A percentile compares a stretch with the other conserved stretches of the same genome.
Evolutionary conservation across 2,888 invertebrate genomes (phyloP).

Genomic region (Erebia palarica): DNA sequence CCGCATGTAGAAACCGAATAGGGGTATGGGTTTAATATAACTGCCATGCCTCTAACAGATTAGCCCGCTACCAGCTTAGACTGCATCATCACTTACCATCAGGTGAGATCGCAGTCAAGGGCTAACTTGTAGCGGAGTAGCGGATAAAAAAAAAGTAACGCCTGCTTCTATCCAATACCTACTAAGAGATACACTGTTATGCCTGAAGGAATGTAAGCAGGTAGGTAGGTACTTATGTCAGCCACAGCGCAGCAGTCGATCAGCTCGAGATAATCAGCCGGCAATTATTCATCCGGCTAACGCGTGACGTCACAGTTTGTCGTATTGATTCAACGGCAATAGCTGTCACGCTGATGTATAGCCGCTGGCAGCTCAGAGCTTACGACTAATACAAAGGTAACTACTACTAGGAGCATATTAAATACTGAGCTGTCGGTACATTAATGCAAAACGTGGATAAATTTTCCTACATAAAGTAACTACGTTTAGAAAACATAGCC

Average conservation of each 20-base stretch:
- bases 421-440: not conserved
- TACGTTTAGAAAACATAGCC: too few relatives aligned
- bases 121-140: too few relatives aligned
- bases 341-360: conserved; percentile 39
- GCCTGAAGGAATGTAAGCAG: not conserved
- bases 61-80: too few relatives aligned
- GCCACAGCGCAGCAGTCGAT: conserved; percentile 13
- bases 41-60: too few relatives aligned
- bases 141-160: too few relatives aligned
- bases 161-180: too few relatives aligned
- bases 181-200: not conserved
- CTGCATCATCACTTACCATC: too few relatives aligned
- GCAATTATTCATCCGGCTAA: conserved; percentile 32
- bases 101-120: too few relatives aligned
- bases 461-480: not conserved
- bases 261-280: conserved; percentile 28
- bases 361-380: not conserved
- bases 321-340: conserved; percentile 38
- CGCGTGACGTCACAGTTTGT: conserved; percentile 33
- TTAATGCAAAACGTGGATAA: conserved; percentile 1
- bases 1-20: too few relatives aligned
- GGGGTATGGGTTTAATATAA: too few relatives aligned
- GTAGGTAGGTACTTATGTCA: not conserved
- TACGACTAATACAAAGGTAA: not conserved
- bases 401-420: not conserved